These are phyloP conservation scores for Drosophila asahinai DNA, from an alignment of 1,140 invertebrate species.

Conservation along the genomic window DNA sequence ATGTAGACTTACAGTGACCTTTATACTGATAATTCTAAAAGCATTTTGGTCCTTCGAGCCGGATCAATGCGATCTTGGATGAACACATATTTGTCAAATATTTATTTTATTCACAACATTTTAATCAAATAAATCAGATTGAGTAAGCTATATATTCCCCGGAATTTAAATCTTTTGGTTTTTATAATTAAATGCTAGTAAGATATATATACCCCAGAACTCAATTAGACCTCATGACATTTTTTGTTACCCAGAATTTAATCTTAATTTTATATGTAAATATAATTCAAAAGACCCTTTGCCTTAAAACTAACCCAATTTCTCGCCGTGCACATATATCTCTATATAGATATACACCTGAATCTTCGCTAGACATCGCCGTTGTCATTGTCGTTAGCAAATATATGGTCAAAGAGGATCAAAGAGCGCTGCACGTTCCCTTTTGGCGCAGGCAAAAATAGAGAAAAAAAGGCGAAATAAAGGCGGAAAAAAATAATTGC, in stretches of 20 bases:
- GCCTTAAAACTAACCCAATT: not conserved
- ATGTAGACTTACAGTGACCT: not conserved
- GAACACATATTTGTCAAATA: too few species aligned
- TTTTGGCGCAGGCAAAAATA: constrained; percentile 32
- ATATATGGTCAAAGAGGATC: constrained; percentile 79
- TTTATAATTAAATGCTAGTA: too few species aligned
- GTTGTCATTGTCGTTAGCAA: constrained; percentile 78
- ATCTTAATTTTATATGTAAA: not conserved
- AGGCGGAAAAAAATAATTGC: constrained; percentile 56
- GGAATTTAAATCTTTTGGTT: too few species aligned
- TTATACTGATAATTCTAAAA: not conserved
- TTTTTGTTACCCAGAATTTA: too few species aligned
- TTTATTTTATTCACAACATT: too few species aligned
- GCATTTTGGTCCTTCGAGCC: too few species aligned
- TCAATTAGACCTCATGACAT: not conserved
- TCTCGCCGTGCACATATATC: constrained; percentile 5
- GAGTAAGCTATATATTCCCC: too few species aligned
- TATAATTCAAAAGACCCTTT: rapidly evolving
- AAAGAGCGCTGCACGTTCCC: constrained; percentile 67
- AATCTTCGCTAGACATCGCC: constrained; percentile 63
- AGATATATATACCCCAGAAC: not conserved
- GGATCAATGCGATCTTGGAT: too few species aligned
- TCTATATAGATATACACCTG: constrained; percentile 41
- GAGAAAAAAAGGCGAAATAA: not conserved
- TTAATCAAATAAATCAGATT: too few species aligned